Percentiles rank a stretch among this genome's conserved stretches.
Conservation (phyloP, 2,888 invertebrate genomes). For the Aelia acuminata region DNA sequence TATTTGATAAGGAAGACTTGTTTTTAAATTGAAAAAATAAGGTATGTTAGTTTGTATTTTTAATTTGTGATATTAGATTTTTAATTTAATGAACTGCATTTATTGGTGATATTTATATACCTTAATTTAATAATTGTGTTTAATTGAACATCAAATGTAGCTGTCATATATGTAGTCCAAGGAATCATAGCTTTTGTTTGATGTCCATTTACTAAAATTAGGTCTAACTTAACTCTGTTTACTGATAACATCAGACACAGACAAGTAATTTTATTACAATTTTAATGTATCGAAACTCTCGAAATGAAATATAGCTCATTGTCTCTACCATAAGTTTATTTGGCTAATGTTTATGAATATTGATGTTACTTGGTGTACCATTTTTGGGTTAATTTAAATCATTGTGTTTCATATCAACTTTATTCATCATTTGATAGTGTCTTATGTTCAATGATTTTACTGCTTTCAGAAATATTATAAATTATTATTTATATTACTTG, state of each 20-base stretch:
- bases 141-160: background rate
- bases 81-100: background rate
- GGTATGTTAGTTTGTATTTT: background rate
- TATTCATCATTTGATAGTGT: too few relatives aligned
- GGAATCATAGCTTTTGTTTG: background rate
- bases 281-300: background rate
- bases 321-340: background rate
- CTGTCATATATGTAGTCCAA: background rate
- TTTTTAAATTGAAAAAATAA: background rate
- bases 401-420: too few relatives aligned
- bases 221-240: background rate
- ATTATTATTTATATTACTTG: too few relatives aligned
- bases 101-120: background rate
- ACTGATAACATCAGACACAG: background rate
- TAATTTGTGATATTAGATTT: background rate
- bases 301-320: background rate
- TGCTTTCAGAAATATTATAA: too few relatives aligned
- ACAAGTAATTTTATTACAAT: too few relatives aligned
- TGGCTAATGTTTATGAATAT: background rate
- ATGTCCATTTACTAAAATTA: background rate
- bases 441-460: too few relatives aligned
- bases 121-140: background rate
- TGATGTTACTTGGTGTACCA: background rate
- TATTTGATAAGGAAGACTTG: constrained; percentile 26
- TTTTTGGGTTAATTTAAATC: too few relatives aligned